Evolutionary conservation across 1,140 invertebrate species (phyloP).

Genomic region (Cyrtorhinus lividipennis): DNA sequence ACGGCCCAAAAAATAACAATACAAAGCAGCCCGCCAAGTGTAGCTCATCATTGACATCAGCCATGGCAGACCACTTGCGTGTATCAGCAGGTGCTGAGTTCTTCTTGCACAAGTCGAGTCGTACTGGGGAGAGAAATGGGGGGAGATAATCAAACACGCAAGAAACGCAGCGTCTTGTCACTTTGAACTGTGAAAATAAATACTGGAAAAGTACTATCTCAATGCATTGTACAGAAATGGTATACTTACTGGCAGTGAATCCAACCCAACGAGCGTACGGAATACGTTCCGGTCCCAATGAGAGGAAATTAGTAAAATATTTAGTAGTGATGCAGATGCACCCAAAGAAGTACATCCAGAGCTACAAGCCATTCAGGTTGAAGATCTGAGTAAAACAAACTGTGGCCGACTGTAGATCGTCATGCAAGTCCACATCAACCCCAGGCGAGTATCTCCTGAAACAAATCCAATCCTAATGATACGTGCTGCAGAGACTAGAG

Average conservation of each 20-base stretch:
- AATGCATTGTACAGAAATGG: background rate
- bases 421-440: constrained; percentile 87
- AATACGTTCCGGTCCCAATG: constrained; percentile 84
- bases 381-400: constrained; percentile 70
- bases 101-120: too few relatives aligned
- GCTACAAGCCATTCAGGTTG: constrained; percentile 83
- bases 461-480: too few relatives aligned
- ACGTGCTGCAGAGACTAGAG: too few relatives aligned
- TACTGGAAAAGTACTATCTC: background rate
- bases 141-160: too few relatives aligned
- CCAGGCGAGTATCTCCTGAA: constrained; percentile 70
- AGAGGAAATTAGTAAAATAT: constrained; percentile 65
- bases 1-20: too few relatives aligned
- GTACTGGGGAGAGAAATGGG: too few relatives aligned
- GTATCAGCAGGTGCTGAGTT: too few relatives aligned
- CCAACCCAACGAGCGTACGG: constrained; percentile 89
- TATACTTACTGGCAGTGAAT: constrained; percentile 76
- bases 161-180: too few relatives aligned
- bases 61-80: too few relatives aligned
- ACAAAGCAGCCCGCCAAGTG: too few relatives aligned
- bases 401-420: constrained; percentile 77
- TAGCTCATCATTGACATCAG: too few relatives aligned
- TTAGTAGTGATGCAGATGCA: constrained; percentile 86
- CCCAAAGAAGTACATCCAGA: constrained; percentile 77
- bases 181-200: too few relatives aligned